Conservation (phyloP, 2,888 invertebrate species). For the Amphimallon solstitiale region DNA sequence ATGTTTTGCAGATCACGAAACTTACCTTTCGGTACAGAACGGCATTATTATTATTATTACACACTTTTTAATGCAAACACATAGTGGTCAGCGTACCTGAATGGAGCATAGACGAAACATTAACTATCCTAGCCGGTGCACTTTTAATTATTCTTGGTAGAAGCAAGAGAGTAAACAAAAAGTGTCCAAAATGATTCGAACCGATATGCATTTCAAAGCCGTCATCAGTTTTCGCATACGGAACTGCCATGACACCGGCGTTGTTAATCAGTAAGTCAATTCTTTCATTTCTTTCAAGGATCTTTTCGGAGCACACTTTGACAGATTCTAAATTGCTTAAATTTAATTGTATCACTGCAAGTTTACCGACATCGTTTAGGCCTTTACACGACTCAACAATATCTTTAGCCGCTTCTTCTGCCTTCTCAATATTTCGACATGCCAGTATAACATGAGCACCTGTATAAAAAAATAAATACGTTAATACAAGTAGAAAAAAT, state of each 20-base stretch:
- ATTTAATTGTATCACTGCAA: conserved; percentile 63
- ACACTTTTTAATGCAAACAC: too few species aligned
- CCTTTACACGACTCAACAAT: conserved; percentile 60
- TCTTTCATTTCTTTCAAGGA: conserved; percentile 63
- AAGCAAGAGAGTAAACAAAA: conserved; percentile 62
- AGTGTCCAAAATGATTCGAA: conserved; percentile 69
- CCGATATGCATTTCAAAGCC: conserved; percentile 74
- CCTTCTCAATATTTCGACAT: conserved; percentile 66
- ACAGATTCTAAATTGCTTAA: conserved; percentile 60
- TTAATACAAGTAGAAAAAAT: too few species aligned
- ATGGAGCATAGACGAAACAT: conserved; percentile 61
- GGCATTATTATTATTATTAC: too few species aligned
- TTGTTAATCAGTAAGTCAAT: conserved; percentile 76
- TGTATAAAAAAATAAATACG: conserved; percentile 52
- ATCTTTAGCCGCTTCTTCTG: conserved; percentile 65
- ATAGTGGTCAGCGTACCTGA: conserved; percentile 45
- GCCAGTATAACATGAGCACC: conserved; percentile 68
- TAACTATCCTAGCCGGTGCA: conserved; percentile 65
- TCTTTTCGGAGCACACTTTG: conserved; percentile 55
- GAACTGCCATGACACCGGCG: conserved; percentile 75
- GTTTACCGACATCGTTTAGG: conserved; percentile 56
- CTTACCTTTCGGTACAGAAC: too few species aligned
- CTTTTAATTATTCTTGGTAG: conserved; percentile 66
- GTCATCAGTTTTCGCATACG: conserved; percentile 69
- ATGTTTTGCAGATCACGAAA: too few species aligned